These are phyloP conservation scores for Sebastes fasciatus DNA, from an alignment of 2,113 vertebrate genomes.

Conservation along the genomic window DNA sequence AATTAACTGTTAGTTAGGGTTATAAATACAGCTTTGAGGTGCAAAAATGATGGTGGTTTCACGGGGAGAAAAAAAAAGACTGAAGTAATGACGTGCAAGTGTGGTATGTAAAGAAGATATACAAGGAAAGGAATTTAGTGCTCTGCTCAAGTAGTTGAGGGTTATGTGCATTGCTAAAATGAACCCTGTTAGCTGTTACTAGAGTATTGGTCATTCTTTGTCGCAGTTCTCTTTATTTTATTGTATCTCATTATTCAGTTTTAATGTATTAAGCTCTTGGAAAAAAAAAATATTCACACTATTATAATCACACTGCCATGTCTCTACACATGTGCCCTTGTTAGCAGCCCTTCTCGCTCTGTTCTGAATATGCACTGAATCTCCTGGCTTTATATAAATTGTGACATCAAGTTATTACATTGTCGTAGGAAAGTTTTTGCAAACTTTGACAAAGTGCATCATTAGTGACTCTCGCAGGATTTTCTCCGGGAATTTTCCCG, in stretches of 20 bases:
- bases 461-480: conserved; percentile 65
- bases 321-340: conserved; percentile 31
- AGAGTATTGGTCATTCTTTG: background rate
- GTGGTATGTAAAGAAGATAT: background rate
- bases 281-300: background rate
- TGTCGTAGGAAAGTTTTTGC: conserved; percentile 43
- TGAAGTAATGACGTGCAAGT: background rate
- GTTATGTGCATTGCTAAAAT: background rate
- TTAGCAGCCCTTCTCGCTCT: conserved; percentile 22
- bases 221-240: conserved; percentile 15
- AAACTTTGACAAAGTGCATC: conserved; percentile 68
- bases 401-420: conserved; percentile 54
- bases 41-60: background rate
- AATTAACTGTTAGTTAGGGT: background rate
- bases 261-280: background rate
- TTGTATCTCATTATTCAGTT: conserved; percentile 15
- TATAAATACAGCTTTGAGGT: background rate
- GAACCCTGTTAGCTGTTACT: background rate
- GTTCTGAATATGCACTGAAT: conserved; percentile 1
- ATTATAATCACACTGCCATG: conserved; percentile 45
- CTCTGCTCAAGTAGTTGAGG: background rate
- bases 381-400: conserved; percentile 42
- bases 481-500: conserved; percentile 21
- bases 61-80: background rate
- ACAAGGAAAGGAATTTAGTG: background rate